phyloP scores from a whole-genome alignment of 2,113 vertebrate genomes.

The Arothron firmamentum region DNA sequence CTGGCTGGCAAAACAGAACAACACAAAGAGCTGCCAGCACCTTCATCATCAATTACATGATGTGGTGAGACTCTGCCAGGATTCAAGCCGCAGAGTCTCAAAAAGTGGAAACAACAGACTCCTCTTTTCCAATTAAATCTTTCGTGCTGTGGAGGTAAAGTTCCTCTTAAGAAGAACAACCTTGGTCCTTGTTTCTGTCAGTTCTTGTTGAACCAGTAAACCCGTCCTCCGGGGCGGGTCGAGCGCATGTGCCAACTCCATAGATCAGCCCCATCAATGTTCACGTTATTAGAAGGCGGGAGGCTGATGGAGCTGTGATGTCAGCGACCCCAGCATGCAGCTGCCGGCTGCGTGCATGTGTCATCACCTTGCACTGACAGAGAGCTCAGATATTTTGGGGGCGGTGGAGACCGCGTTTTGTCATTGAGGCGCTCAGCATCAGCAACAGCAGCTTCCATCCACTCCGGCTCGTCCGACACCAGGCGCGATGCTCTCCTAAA shows the following conservation, averaged over 20 bases:
- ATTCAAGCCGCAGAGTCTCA: too few relatives aligned
- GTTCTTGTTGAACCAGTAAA: too few relatives aligned
- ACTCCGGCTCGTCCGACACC: conserved; percentile 68
- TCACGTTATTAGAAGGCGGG: conserved; percentile 74
- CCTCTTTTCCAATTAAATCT: too few relatives aligned
- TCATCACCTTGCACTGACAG: conserved; percentile 53
- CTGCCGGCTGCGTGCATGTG: conserved; percentile 42
- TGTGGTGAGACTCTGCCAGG: too few relatives aligned
- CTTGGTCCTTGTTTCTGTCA: too few relatives aligned
- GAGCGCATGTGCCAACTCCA: conserved; percentile 82
- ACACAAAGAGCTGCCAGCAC: too few relatives aligned
- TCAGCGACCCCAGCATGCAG: conserved; percentile 67
- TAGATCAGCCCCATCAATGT: conserved; percentile 83
- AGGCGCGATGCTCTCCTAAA: conserved; percentile 63
- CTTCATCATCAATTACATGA: too few relatives aligned
- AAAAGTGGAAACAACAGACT: too few relatives aligned
- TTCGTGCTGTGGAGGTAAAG: too few relatives aligned
- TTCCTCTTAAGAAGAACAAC: too few relatives aligned
- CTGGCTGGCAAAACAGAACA: too few relatives aligned
- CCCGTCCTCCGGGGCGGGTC: conserved; percentile 69
- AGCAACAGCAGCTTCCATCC: conserved; percentile 41
- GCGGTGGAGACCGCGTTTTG: conserved; percentile 69
- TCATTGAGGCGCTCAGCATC: conserved; percentile 70
- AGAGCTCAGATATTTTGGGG: conserved; percentile 45
- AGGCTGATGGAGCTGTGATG: conserved; percentile 80